Base-by-base conservation (phyloP, 2,113 vertebrate genomes). In the Phocoena sinus region DNA sequence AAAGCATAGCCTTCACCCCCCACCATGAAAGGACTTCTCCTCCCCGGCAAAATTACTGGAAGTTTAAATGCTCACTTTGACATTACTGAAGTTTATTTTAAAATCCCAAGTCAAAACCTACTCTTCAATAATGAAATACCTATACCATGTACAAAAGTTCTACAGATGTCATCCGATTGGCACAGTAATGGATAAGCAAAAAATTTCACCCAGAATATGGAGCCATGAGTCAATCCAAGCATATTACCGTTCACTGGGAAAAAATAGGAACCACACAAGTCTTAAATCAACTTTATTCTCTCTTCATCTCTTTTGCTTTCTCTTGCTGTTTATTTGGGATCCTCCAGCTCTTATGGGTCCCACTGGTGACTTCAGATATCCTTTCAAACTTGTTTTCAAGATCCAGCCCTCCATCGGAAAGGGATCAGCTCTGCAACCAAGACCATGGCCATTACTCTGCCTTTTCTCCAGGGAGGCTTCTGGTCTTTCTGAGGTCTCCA, bases 11-110 rank as follows among this genome's bases (percentile, higher is more conserved):
- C 67, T 89, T 94, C 33, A 71, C 5, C 8, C 20, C 73, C 3
- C 31, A 89, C 67, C 80, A n/a, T 38, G 26, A 82, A 85, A 70
- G 41, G 86, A 77, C 14, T 21, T 73, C 9, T 18, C 26, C 13
- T 33, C 14, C 26, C 44, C 41, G 0, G 5, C 1, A 31, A 28
- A 53, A 36, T 14, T 50, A 71, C 25, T 71, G 6, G 21, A 82
- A 71, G 12, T 82, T 77, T 79, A 53, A 92, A 79, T 67, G 62
- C 38, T 94, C 60, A 18, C 89, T 58, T 91, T 74, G 79, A 41
- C 17, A 38, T 82, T 91, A 91, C 53, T 47, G 26, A 85, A 89
- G 68, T 93, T 74, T 79, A 86, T 79, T 77, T 97, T 95, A n/a
- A 93, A 92, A 80, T 89, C 21, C 50, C 17, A 94, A 82, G 44